Percentiles rank a stretch among this genome's conserved stretches.
Evolutionary conservation across 2,113 vertebrate genomes (phyloP).

Genomic region (Elephas maximus): DNA sequence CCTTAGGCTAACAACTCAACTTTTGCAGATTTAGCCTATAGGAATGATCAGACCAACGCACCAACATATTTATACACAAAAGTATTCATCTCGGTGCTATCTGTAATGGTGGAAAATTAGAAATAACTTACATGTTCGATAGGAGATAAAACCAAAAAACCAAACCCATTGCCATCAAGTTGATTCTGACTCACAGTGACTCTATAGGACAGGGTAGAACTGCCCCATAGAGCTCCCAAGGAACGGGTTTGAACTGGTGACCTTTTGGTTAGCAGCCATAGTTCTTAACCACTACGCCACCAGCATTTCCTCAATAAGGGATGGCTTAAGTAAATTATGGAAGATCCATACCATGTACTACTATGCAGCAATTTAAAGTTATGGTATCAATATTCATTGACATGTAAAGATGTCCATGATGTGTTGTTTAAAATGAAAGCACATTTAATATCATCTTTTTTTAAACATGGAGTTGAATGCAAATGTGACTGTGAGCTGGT

Average conservation of each 20-base stretch:
- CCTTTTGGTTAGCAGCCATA: too few relatives aligned
- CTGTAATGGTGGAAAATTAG: background rate
- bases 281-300: too few relatives aligned
- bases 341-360: background rate
- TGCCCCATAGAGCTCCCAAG: too few relatives aligned
- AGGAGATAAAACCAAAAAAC: background rate
- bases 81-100: background rate
- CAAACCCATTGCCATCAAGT: too few relatives aligned
- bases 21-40: background rate
- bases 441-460: background rate
- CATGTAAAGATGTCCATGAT: background rate
- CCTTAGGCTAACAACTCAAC: background rate
- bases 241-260: too few relatives aligned
- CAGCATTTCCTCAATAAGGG: background rate
- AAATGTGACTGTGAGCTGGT: background rate
- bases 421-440: background rate
- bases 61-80: background rate
- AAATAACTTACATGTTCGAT: conserved; percentile 3
- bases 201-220: too few relatives aligned
- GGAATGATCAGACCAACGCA: background rate
- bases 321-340: background rate
- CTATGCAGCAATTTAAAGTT: background rate
- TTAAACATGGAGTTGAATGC: background rate
- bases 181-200: too few relatives aligned
- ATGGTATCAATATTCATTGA: background rate